Percentiles rank a stretch among this genome's conserved stretches.
Conservation (phyloP, 2,888 invertebrate genomes). For the Artemia sp. region DNA sequence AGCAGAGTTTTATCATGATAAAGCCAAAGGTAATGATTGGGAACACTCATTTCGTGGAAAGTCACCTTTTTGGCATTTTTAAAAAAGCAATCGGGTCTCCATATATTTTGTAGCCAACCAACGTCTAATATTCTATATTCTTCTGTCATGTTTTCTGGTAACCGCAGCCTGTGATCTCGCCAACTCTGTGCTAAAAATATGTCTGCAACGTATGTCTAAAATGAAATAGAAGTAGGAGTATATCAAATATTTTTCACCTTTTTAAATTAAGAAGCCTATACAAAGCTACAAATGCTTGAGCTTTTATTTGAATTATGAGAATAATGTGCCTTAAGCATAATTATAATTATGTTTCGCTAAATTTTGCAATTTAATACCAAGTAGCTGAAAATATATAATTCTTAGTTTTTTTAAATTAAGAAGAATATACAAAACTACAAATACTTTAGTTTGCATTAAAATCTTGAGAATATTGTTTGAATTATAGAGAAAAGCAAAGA, state of each 20-base stretch:
- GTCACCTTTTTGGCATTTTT: conserved; percentile 83
- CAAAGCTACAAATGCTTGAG: neutral
- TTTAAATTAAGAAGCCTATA: neutral
- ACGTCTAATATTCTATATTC: conserved; percentile 75
- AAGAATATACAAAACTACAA: no score
- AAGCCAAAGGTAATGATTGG: conserved; percentile 78
- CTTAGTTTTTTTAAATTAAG: no score
- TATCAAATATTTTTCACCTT: no score
- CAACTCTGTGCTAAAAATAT: conserved; percentile 83
- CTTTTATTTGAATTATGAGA: neutral
- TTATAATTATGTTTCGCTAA: no score
- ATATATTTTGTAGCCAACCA: conserved; percentile 73
- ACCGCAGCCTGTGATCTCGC: conserved; percentile 67
- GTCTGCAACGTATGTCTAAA: conserved; percentile 77
- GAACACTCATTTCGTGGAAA: conserved; percentile 85
- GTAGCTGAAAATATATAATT: no score
- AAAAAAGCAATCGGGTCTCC: conserved; percentile 84
- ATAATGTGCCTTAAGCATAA: no score
- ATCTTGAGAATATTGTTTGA: no score
- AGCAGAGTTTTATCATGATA: conserved; percentile 78
- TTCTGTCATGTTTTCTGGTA: conserved; percentile 85
- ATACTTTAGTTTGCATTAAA: no score
- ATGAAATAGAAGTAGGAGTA: conserved; percentile 24
- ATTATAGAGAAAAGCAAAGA: no score
- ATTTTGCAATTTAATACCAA: no score